Evolutionary conservation across 1,140 invertebrate species (phyloP).

Genomic region (Pemphigus obesinymphae): DNA sequence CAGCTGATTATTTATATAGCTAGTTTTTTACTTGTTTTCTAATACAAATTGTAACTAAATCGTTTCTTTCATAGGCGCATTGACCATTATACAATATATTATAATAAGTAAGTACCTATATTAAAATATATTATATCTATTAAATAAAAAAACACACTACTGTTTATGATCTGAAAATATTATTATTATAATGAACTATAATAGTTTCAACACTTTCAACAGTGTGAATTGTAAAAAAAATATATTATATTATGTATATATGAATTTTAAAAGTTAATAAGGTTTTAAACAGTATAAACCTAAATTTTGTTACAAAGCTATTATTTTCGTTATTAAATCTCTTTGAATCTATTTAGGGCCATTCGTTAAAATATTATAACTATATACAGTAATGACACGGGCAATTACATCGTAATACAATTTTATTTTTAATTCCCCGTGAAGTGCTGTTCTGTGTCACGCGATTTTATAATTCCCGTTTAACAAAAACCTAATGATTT

Average conservation of each 20-base stretch:
- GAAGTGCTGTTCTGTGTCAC: conserved; percentile 7
- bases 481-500: not conserved
- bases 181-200: too few species aligned
- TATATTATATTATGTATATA: too few species aligned
- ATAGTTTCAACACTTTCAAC: not conserved
- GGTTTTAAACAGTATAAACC: not conserved
- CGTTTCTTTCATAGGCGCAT: too few species aligned
- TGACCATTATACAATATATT: too few species aligned
- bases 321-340: not conserved
- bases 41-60: too few species aligned
- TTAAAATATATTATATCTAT: too few species aligned
- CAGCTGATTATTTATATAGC: too few species aligned
- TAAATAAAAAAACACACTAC: too few species aligned
- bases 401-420: not conserved
- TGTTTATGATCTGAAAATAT: too few species aligned
- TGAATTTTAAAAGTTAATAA: not conserved
- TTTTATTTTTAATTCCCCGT: conserved; percentile 14
- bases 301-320: not conserved
- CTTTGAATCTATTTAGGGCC: not conserved
- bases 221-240: too few species aligned
- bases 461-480: conserved; percentile 8
- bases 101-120: too few species aligned
- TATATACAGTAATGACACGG: not conserved
- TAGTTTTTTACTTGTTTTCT: too few species aligned
- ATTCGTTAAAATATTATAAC: not conserved